Base-by-base conservation (phyloP, 2,797 vertebrate genomes). In the Xenentodon cancila region DNA sequence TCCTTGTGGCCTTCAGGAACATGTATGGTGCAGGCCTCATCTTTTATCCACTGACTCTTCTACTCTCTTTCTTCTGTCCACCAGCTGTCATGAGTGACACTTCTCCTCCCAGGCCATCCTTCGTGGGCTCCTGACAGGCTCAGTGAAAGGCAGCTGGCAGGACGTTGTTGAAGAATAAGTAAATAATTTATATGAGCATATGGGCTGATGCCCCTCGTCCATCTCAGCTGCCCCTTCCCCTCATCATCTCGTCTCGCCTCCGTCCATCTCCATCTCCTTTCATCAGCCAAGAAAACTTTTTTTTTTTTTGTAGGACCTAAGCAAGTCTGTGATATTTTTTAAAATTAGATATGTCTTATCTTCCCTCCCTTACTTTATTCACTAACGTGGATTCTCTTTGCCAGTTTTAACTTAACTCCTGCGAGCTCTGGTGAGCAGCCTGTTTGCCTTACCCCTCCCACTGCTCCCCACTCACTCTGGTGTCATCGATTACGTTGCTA, bases 151-250 rank as follows among this genome's bases (percentile, higher is more conserved):
- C 79, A 84, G 77, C 80, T 81, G 80, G 78, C 64, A 67, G 68
- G 54, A 64, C 71, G 51, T 67, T 45, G 59, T 68, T 84, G 83
- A 87, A 89, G 84, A 91, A 84, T 70, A 73, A 77, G 79, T 92
- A 81, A 92, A 92, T 92, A 84, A 91, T 91, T 91, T 76, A 92
- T 91, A 74, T 73, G 67, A 90, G 87, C 90, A 91, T 88, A 89
- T 92, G 88, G 81, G 72, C 64, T 60, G 55, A 37, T 82, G 83
- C 71, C 79, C 66, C 56, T 77, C 62, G 73, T 80, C 82, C 73
- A 80, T 73, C 70, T 73, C 55, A 50, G 9, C 15, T 49, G 15
- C 66, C 22, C 44, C 17, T 11, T 30, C 20, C 19, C 15, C 13
- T 13, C 11, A 48, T 42, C 62, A 77, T 72, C 68, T 73, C 63